Conservation (phyloP, 2,888 invertebrate species). For the Zeuzera pyrina region DNA sequence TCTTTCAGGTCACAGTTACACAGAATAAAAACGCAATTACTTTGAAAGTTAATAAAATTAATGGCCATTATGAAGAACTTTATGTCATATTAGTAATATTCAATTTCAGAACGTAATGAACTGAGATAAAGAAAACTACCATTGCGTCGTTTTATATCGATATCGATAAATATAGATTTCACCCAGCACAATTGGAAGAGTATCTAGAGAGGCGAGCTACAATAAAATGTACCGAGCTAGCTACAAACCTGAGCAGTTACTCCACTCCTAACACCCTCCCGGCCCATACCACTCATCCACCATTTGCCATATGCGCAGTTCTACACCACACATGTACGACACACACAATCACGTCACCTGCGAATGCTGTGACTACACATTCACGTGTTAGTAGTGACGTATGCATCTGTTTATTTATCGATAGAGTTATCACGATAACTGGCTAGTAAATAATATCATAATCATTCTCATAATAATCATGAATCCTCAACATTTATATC, state of each 20-base stretch:
- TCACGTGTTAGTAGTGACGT: conserved; percentile 37
- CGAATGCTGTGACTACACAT: conserved; percentile 37
- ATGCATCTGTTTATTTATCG: conserved; percentile 45
- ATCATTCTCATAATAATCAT: no score
- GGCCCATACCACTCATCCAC: conserved; percentile 20
- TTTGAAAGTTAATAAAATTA: no score
- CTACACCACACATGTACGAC: conserved; percentile 31
- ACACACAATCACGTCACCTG: conserved; percentile 31
- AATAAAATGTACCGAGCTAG: conserved; percentile 71
- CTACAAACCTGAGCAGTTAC: conserved; percentile 69
- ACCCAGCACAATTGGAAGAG: conserved; percentile 44
- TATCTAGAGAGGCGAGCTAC: conserved; percentile 68
- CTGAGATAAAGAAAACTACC: conserved; percentile 38
- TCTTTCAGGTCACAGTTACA: no score
- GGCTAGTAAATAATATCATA: no score
- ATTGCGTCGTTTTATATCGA: conserved; percentile 52
- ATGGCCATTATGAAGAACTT: no score
- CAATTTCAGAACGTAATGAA: background rate
- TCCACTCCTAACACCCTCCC: conserved; percentile 35
- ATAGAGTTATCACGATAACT: no score
- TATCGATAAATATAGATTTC: conserved; percentile 45
- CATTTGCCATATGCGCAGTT: conserved; percentile 5
- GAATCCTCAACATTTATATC: no score
- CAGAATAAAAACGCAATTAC: no score
- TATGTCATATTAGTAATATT: no score